phyloP scores from a whole-genome alignment of 2,888 invertebrate genomes.

The Mesochorus sp. region DNA sequence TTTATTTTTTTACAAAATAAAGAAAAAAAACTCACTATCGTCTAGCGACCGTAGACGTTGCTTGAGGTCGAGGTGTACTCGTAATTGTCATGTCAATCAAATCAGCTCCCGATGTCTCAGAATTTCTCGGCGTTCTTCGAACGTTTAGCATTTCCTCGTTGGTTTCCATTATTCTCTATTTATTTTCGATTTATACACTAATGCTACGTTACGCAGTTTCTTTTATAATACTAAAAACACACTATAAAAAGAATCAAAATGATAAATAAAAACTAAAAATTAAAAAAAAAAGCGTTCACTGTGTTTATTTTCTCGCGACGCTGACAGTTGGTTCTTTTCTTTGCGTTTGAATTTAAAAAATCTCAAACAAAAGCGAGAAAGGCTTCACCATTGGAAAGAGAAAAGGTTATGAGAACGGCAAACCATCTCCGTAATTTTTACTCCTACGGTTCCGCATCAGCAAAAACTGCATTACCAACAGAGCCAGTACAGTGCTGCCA shows the following conservation, averaged over 20 bases:
- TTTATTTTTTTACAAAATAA: background rate
- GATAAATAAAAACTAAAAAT: background rate
- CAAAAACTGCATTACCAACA: too few relatives aligned
- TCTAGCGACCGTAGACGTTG: slow-evolving; percentile 81
- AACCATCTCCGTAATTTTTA: too few relatives aligned
- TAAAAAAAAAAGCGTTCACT: slow-evolving; percentile 6
- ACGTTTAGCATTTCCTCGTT: slow-evolving; percentile 49
- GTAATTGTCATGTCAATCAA: slow-evolving; percentile 74
- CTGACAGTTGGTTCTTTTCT: slow-evolving; percentile 68
- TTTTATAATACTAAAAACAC: background rate
- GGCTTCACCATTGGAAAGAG: too few relatives aligned
- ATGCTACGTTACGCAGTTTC: background rate
- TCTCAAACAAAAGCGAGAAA: slow-evolving; percentile 42
- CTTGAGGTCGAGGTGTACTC: slow-evolving; percentile 81
- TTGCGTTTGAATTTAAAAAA: slow-evolving; percentile 73
- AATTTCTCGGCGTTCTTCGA: slow-evolving; percentile 61
- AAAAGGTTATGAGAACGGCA: too few relatives aligned
- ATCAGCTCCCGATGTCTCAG: slow-evolving; percentile 43
- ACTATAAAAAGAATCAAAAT: background rate
- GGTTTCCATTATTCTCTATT: slow-evolving; percentile 27
- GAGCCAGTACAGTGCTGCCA: too few relatives aligned
- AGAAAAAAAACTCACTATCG: slow-evolving; percentile 74
- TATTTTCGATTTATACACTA: background rate
- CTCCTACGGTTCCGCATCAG: too few relatives aligned
- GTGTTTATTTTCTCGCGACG: slow-evolving; percentile 49